Conservation (phyloP, 2,888 invertebrate species). For the Penaeus monodon region DNA sequence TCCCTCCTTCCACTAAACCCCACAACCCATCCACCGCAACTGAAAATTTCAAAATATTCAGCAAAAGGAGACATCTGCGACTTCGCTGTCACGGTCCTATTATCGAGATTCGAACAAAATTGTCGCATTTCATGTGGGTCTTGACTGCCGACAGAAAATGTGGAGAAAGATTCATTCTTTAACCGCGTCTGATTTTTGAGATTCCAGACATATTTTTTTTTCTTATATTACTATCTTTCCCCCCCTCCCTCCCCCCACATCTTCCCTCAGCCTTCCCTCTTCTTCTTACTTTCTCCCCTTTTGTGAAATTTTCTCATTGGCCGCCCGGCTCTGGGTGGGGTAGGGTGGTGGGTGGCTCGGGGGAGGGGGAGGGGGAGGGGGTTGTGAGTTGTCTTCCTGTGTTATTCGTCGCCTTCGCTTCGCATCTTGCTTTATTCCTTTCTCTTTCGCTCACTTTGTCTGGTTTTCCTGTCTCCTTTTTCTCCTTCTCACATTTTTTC, state of each 20-base stretch:
- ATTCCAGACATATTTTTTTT: constrained; percentile 8
- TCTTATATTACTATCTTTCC: neutral
- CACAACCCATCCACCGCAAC: constrained; percentile 20
- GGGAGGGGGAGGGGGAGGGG: no score
- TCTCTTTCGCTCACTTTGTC: no score
- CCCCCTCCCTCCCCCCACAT: no score
- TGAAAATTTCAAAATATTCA: constrained; percentile 46
- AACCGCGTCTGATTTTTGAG: constrained; percentile 32
- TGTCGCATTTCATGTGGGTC: constrained; percentile 56
- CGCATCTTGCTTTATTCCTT: no score
- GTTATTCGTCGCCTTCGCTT: no score
- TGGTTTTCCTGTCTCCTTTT: no score
- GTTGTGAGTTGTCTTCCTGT: no score
- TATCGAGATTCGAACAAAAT: constrained; percentile 53
- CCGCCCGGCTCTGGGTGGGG: neutral
- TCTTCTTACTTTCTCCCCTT: neutral
- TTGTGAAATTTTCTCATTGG: neutral
- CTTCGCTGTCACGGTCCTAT: constrained; percentile 37
- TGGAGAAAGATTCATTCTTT: constrained; percentile 33
- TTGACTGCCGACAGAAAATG: constrained; percentile 45
- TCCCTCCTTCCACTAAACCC: constrained; percentile 23
- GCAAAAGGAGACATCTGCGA: neutral
- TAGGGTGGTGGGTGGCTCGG: no score
- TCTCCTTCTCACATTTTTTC: no score
- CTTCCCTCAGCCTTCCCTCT: neutral